A percentile compares a stretch with the other conserved stretches of the same genome.
Evolutionary conservation across 2,888 invertebrate species (phyloP).

Genomic region (Antitype chi): DNA sequence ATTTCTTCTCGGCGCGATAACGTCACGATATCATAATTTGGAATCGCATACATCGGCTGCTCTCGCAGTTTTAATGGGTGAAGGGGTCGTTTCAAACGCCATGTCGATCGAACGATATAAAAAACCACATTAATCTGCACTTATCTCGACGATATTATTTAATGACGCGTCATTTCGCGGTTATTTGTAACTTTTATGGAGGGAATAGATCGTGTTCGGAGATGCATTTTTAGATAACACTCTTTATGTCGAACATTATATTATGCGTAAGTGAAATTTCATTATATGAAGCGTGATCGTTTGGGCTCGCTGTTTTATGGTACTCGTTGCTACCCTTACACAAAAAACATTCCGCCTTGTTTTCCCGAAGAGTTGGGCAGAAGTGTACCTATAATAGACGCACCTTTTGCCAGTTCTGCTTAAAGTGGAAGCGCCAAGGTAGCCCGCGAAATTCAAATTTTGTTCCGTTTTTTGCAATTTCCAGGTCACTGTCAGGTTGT

Average conservation of each 20-base stretch:
- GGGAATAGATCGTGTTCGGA: constrained; percentile 78
- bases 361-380: too few species aligned
- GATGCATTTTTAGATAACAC: constrained; percentile 83
- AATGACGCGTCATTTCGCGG: constrained; percentile 88
- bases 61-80: constrained; percentile 81
- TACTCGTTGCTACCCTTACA: constrained; percentile 24
- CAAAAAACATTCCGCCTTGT: too few species aligned
- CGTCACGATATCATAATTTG: constrained; percentile 80
- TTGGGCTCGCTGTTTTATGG: constrained; percentile 46
- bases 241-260: constrained; percentile 76
- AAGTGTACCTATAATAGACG: too few species aligned
- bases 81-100: constrained; percentile 80
- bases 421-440: too few species aligned
- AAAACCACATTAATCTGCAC: constrained; percentile 88
- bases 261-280: constrained; percentile 79
- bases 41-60: constrained; percentile 82
- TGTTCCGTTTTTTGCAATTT: too few species aligned
- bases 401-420: too few species aligned
- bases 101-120: constrained; percentile 85
- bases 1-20: constrained; percentile 65
- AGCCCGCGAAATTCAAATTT: too few species aligned
- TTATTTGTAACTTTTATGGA: constrained; percentile 89
- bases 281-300: constrained; percentile 58
- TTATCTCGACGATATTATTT: constrained; percentile 89
- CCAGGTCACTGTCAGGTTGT: too few species aligned